Conservation (phyloP, 2,888 invertebrate genomes). For the Fissipunctia ypsillon region DNA sequence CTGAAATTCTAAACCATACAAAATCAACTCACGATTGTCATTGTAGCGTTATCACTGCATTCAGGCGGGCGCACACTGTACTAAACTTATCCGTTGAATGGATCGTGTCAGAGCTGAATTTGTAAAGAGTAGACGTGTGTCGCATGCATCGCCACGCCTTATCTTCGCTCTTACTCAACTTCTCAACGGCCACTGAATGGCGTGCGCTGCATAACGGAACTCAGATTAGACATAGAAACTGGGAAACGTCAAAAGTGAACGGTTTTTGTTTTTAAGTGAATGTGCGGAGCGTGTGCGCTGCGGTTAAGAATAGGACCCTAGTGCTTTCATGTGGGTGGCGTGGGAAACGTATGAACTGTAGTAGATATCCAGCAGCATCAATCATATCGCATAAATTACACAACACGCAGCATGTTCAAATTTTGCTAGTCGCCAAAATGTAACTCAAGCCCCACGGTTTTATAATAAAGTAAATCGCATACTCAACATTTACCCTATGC, state of each 20-base stretch:
- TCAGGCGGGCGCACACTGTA: constrained; percentile 81
- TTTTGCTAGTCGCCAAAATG: no score
- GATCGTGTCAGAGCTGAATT: constrained; percentile 87
- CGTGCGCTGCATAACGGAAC: constrained; percentile 70
- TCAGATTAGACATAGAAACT: constrained; percentile 72
- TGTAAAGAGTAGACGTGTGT: constrained; percentile 89
- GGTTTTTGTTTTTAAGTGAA: constrained; percentile 56
- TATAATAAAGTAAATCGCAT: no score
- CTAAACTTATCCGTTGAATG: constrained; percentile 88
- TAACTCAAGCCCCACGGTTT: no score
- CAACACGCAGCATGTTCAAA: no score
- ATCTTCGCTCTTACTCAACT: constrained; percentile 84
- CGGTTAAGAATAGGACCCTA: constrained; percentile 32
- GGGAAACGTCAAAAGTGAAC: constrained; percentile 63
- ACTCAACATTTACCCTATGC: no score
- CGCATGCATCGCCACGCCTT: constrained; percentile 86
- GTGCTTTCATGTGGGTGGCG: background rate
- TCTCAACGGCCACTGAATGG: constrained; percentile 75
- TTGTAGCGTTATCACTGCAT: constrained; percentile 85
- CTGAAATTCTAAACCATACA: constrained; percentile 63
- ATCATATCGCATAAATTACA: no score
- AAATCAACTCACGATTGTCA: constrained; percentile 81
- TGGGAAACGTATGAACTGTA: constrained; percentile 2
- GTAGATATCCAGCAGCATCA: no score
- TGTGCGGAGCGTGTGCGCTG: constrained; percentile 19